Evolutionary conservation across 2,113 vertebrate species (phyloP).

Genomic region (Cnemophilus loriae): DNA sequence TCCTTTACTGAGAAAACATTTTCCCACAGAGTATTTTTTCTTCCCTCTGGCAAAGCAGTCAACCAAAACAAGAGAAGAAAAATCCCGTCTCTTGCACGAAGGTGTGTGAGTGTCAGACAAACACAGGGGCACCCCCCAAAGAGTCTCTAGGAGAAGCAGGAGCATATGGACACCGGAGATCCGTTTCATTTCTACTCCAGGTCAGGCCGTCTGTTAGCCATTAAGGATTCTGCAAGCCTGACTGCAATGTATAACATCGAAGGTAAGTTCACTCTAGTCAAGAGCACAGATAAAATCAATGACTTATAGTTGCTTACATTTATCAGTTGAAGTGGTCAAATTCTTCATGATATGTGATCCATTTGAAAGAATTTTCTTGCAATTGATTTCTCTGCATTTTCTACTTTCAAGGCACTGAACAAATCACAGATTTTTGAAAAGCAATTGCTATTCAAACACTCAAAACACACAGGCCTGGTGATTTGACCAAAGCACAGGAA

Average conservation of each 20-base stretch:
- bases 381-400: background rate
- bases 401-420: background rate
- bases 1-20: background rate
- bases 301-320: background rate
- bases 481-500: background rate
- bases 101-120: background rate
- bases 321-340: background rate
- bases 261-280: background rate
- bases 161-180: background rate
- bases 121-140: background rate
- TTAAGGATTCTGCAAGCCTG: background rate
- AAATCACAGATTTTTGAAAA: background rate
- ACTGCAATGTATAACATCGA: background rate
- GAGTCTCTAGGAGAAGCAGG: background rate
- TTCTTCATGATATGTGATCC: background rate
- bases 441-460: background rate
- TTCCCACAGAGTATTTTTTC: background rate
- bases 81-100: background rate
- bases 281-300: background rate
- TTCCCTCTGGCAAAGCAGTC: constrained; percentile 20
- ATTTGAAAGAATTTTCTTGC: background rate
- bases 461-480: background rate
- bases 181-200: background rate
- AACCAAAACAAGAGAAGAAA: background rate
- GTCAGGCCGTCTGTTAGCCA: background rate